phyloP scores from a whole-genome alignment of 1,140 invertebrate genomes.

The Brachionus koreanus region DNA sequence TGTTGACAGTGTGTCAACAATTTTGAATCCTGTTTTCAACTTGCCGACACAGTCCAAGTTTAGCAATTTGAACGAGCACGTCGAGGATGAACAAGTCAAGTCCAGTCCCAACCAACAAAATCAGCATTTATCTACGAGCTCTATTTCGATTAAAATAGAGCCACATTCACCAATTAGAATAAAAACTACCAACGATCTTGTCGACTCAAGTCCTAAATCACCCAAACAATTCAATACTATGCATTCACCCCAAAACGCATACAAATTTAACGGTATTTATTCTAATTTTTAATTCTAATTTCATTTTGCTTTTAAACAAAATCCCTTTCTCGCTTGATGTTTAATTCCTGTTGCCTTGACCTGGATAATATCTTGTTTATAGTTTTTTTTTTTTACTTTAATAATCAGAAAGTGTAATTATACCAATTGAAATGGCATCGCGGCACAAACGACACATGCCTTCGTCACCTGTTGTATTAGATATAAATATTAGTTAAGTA shows the following conservation, averaged over 20 bases:
- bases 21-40: background rate
- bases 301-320: background rate
- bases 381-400: background rate
- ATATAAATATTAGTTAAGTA: constrained; percentile 32
- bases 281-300: background rate
- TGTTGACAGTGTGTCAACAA: constrained; percentile 3
- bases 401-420: constrained; percentile 13
- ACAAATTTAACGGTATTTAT: constrained; percentile 28
- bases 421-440: constrained; percentile 23
- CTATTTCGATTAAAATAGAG: constrained; percentile 29
- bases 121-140: background rate
- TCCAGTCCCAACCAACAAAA: background rate
- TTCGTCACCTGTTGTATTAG: background rate
- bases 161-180: constrained; percentile 7
- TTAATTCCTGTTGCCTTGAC: background rate
- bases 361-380: background rate
- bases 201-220: background rate
- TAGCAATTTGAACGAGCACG: constrained; percentile 2
- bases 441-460: background rate
- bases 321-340: constrained; percentile 37
- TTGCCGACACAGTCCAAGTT: background rate
- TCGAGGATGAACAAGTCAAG: background rate
- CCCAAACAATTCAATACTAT: background rate
- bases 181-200: background rate
- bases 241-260: background rate